Evolutionary conservation across 2,113 vertebrate species (phyloP).

Genomic region (Pongo abelii): DNA sequence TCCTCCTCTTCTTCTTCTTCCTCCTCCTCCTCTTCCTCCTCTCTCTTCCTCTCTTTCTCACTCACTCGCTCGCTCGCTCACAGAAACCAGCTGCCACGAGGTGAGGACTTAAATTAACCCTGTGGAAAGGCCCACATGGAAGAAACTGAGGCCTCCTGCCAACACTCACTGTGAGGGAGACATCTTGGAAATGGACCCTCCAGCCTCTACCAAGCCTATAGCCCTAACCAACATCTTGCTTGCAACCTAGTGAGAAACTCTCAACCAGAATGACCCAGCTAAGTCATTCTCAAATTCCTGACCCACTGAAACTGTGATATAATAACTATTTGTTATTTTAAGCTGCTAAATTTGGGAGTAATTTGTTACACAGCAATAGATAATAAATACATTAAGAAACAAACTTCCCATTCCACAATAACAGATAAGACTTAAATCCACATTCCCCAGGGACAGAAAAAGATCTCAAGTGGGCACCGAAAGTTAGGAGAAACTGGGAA

Average conservation of each 20-base stretch:
- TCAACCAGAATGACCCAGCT: neutral
- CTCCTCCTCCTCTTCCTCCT: neutral
- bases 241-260: neutral
- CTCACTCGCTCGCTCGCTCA: neutral
- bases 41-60: neutral
- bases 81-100: neutral
- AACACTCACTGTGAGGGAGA: neutral
- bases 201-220: neutral
- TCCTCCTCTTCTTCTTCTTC: neutral
- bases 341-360: neutral
- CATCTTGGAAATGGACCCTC: neutral
- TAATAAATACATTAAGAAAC: neutral
- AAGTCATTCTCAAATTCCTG: neutral
- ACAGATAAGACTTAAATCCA: neutral
- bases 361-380: neutral
- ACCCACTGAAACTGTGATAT: neutral
- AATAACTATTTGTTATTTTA: neutral
- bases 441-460: neutral
- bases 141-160: neutral
- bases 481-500: neutral
- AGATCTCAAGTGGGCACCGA: neutral
- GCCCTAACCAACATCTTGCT: neutral
- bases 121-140: fast-evolving
- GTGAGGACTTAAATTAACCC: neutral
- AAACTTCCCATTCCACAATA: neutral